These are phyloP conservation scores for Stenopsyche tienmushanensis DNA, from an alignment of 1,140 invertebrate species.

Conservation along the genomic window DNA sequence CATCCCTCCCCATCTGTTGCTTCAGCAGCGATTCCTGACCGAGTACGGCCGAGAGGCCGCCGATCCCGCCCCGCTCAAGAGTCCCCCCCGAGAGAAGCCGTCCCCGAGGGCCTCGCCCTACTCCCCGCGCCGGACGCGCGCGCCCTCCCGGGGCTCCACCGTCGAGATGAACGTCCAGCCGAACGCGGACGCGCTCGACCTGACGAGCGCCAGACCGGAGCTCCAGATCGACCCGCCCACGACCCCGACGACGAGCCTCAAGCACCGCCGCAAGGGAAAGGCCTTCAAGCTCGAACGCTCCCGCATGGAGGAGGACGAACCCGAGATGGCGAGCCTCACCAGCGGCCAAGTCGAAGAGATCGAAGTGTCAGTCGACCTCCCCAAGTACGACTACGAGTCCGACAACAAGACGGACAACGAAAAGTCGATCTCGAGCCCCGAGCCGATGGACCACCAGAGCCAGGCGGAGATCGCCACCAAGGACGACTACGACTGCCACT, in stretches of 20 bases:
- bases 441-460: slow-evolving; percentile 43
- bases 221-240: slow-evolving; percentile 42
- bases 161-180: slow-evolving; percentile 43
- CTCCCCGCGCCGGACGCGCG: slow-evolving; percentile 46
- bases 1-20: slow-evolving; percentile 26
- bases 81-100: slow-evolving; percentile 5
- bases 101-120: slow-evolving; percentile 43
- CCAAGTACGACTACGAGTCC: slow-evolving; percentile 24
- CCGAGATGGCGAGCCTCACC: slow-evolving; percentile 10
- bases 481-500: slow-evolving; percentile 69
- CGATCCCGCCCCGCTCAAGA: slow-evolving; percentile 32
- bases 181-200: slow-evolving; percentile 55
- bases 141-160: slow-evolving; percentile 44
- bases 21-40: slow-evolving; percentile 28
- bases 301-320: slow-evolving; percentile 52
- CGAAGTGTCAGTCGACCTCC: slow-evolving; percentile 22
- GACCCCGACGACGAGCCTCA: slow-evolving; percentile 52
- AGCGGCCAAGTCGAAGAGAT: slow-evolving; percentile 22
- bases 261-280: slow-evolving; percentile 75
- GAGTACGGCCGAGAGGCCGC: slow-evolving; percentile 13
- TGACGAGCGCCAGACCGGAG: slow-evolving; percentile 56
- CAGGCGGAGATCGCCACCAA: slow-evolving; percentile 32
- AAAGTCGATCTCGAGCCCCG: slow-evolving; percentile 38
- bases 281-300: slow-evolving; percentile 73
- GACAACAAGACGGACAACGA: slow-evolving; percentile 34